Percentiles rank a stretch among this genome's conserved stretches.
Conservation (phyloP, 2,888 invertebrate genomes). For the Odontocerum albicorne region DNA sequence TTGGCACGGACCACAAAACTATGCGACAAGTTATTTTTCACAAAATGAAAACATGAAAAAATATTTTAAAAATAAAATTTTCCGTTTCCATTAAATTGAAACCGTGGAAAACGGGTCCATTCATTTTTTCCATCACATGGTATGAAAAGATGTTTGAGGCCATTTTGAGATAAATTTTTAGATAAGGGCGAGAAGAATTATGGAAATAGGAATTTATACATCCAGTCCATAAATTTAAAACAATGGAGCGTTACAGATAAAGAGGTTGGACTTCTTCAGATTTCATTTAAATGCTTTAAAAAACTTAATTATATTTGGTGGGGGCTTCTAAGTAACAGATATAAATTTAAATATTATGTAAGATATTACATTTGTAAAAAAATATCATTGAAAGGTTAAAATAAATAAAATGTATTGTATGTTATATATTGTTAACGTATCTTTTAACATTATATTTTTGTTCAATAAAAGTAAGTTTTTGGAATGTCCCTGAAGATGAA, state of each 20-base stretch:
- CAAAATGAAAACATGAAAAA: too few species aligned
- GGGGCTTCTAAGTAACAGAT: constrained; percentile 6
- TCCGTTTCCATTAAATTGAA: too few species aligned
- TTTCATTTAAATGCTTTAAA: constrained; percentile 13
- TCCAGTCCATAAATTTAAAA: constrained; percentile 33
- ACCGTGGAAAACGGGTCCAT: background rate
- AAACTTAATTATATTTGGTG: constrained; percentile 16
- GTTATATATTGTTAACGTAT: too few species aligned
- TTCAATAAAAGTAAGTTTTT: too few species aligned
- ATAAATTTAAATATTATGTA: constrained; percentile 1
- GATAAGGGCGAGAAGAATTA: constrained; percentile 28
- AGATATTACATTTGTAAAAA: too few species aligned
- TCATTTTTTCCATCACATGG: constrained; percentile 8
- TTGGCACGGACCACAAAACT: too few species aligned
- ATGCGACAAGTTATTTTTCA: too few species aligned
- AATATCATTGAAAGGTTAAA: too few species aligned
- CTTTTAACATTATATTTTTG: too few species aligned
- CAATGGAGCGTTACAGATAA: constrained; percentile 33
- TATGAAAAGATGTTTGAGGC: constrained; percentile 24
- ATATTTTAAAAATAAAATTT: too few species aligned
- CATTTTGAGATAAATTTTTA: constrained; percentile 14
- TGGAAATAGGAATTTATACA: constrained; percentile 28
- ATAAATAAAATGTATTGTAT: too few species aligned
- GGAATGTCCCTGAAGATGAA: too few species aligned
- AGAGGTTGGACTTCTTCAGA: constrained; percentile 17